A percentile compares a stretch with the other conserved stretches of the same genome.
Evolutionary conservation across 30 jellyfish, hydroid and myxozoan genomes (phyloP).

Genomic region (Nemopilema nomurai): DNA sequence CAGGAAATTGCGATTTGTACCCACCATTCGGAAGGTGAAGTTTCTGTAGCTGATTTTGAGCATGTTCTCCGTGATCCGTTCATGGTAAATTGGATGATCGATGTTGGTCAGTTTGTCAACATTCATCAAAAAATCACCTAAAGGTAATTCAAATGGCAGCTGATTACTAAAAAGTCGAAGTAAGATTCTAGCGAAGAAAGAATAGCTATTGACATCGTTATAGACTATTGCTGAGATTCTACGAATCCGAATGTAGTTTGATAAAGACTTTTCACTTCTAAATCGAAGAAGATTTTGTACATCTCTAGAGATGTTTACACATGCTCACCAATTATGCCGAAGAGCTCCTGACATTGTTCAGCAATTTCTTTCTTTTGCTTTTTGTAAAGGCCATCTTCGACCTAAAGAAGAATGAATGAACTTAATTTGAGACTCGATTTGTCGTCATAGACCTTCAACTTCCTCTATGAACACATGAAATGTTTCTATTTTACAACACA

Average conservation of each 20-base stretch:
- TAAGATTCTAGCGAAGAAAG: too few species aligned
- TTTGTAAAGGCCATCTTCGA: neutral
- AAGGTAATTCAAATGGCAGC: too few species aligned
- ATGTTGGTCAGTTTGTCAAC: conserved; percentile 15
- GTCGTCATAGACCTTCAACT: too few species aligned
- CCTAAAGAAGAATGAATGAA: neutral
- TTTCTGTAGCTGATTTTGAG: conserved; percentile 2
- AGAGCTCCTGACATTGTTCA: neutral
- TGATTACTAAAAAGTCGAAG: too few species aligned
- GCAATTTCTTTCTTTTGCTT: neutral
- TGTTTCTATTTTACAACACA: too few species aligned
- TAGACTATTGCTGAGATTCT: too few species aligned
- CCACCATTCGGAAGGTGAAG: conserved; percentile 25
- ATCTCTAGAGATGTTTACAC: neutral
- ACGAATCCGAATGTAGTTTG: too few species aligned
- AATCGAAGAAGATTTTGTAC: too few species aligned
- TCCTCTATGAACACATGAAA: too few species aligned
- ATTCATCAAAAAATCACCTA: conserved; percentile 16
- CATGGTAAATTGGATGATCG: neutral
- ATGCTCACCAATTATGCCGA: conserved; percentile 13
- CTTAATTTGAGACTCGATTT: neutral
- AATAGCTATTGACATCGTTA: too few species aligned
- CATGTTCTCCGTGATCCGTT: neutral
- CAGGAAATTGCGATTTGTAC: neutral
- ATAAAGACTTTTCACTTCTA: too few species aligned